These are phyloP conservation scores for Trypoxylus dichotomus DNA, from an alignment of 1,140 invertebrate species.

Conservation along the genomic window DNA sequence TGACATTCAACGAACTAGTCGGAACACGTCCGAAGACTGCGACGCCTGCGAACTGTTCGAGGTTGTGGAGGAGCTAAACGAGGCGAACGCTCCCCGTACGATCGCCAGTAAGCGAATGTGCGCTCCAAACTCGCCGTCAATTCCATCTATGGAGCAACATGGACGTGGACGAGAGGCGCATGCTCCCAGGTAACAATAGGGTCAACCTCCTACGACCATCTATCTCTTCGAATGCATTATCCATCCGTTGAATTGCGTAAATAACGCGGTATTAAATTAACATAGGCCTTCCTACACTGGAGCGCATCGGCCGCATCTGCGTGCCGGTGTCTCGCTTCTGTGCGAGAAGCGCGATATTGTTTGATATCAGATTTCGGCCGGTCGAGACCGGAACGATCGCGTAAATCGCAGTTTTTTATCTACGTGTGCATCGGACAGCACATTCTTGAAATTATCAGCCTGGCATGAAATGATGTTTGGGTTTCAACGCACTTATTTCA, in stretches of 20 bases:
- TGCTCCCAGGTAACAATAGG: conserved; percentile 20
- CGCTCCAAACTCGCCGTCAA: conserved; percentile 1
- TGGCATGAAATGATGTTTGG: too few relatives aligned
- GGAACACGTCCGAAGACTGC: background rate
- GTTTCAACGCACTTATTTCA: too few relatives aligned
- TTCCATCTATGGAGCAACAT: conserved; percentile 16
- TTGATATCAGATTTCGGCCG: background rate
- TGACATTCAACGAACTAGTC: background rate
- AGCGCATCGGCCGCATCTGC: background rate
- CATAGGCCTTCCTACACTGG: background rate
- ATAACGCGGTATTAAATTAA: conserved; percentile 9
- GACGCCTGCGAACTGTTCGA: background rate
- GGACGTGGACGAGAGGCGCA: background rate
- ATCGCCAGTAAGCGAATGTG: background rate
- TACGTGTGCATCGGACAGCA: too few relatives aligned
- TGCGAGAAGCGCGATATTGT: background rate
- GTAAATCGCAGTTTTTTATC: background rate
- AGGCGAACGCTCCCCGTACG: background rate
- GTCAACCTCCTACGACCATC: conserved; percentile 19
- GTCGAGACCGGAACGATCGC: background rate
- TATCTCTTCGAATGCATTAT: conserved; percentile 24
- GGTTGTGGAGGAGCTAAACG: background rate
- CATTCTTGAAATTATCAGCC: too few relatives aligned
- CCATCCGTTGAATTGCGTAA: conserved; percentile 15
- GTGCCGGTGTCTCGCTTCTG: background rate